Conservation (phyloP, 2,113 vertebrate genomes). For the Oreocharis arfaki region DNA sequence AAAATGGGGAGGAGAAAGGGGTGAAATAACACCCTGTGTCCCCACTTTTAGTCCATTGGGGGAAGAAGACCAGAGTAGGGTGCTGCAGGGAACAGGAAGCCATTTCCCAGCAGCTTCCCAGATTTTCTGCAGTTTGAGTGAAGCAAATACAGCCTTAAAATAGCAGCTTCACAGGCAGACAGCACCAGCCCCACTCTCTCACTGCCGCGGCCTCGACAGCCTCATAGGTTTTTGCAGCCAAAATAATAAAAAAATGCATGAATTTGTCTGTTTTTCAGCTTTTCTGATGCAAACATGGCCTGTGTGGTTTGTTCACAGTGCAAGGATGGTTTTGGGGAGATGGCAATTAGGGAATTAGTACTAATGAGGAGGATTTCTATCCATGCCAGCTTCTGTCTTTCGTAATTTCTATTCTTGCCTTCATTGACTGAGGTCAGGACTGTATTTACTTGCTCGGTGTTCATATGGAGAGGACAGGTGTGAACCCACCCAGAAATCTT, state of each 20-base stretch:
- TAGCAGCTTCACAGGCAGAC: constrained; percentile 14
- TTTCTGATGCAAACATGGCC: not conserved
- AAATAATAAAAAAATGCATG: not conserved
- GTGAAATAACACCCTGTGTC: not conserved
- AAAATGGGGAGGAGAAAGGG: not conserved
- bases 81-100: not conserved
- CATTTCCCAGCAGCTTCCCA: constrained; percentile 40
- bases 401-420: not conserved
- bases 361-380: not conserved
- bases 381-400: not conserved
- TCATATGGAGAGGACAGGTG: not conserved
- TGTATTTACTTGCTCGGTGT: rapidly evolving
- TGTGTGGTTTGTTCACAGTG: not conserved
- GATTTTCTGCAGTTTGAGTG: not conserved
- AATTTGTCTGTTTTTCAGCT: not conserved
- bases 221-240: not conserved
- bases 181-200: not conserved
- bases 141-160: constrained; percentile 34
- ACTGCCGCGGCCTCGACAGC: not conserved
- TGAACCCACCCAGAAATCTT: not conserved
- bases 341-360: not conserved
- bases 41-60: not conserved
- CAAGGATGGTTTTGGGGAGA: not conserved
- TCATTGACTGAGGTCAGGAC: not conserved
- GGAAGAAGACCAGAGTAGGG: not conserved